Base-by-base conservation (phyloP, 2,888 invertebrate species). In the Agonopterix subpropinquella region DNA sequence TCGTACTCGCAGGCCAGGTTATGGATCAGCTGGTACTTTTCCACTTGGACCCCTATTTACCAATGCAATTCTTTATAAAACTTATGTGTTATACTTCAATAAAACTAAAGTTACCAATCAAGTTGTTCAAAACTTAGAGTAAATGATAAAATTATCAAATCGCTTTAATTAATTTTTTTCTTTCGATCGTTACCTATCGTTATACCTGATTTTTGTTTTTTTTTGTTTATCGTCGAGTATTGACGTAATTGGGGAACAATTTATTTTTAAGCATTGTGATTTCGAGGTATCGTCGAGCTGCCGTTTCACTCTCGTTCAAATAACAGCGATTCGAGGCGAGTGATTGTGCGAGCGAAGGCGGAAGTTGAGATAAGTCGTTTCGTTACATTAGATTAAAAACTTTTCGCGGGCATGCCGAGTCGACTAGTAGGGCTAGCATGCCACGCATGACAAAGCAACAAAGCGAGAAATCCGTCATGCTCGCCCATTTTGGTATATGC, bases 211-310 rank as follows among this genome's bases (percentile, higher is more conserved):
- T 76, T 74, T 75, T 64, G 35, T 45, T 77, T 72, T 75, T 74
- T 74, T 67, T 67, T 80, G 71, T 74, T 74, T 73, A 80, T 77
- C 67, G 73, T 78, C 73, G 65, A 60, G 51, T 81, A 65, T 82
- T 77, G 77, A 71, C 77, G 73, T 73, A 65, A 83, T 82, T 83
- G 79, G 86, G 85, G 86, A 86, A 84, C 85, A 87, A 86, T 80
- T 81, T 84, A 82, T 73, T 77, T 63, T 69, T 86, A 88, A 85
- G 85, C 55, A 78, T 77, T 79, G 86, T 87, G 87, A 85, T 88
- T 84, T 84, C 72, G 76, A 73, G 76, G 75, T 81, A 78, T 82
- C 77, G 72, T 80, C 79, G 28, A 28, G 28, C 28, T 28, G 28
- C 28, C 28, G 28, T 28, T 28, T 28, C 28, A 28, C 28, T 28